Base-by-base conservation (phyloP, 1,140 invertebrate species). In the Alviniconcha marisindica region DNA sequence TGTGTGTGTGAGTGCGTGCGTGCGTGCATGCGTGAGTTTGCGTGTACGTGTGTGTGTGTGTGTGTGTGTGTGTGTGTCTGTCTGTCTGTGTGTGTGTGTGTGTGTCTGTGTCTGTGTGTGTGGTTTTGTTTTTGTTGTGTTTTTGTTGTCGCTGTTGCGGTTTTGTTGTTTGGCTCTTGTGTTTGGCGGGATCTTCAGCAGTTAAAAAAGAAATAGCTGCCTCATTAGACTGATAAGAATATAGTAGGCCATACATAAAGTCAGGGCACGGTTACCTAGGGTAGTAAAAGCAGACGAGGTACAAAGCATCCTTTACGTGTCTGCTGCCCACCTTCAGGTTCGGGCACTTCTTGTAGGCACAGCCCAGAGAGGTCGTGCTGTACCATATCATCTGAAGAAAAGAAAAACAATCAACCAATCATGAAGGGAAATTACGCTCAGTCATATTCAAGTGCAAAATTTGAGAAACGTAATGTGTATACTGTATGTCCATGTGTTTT, bases 201-300 rank as follows among this genome's bases (percentile, higher is more conserved):
- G 4, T 48, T 18, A 51, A 78, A 51, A 28, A 15, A 3, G 76
- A 7, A 48, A 51, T 48, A 24, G 42, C 31, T 33, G 3, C 42
- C 38, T 33, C n/a, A 60, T 24, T 21, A 24, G n/a, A 24, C 2
- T 21, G 24, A 38, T 21, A 5, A 18, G 54, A 36, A 31, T 24
- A 28, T 21, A 33, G 31, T 56, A n/a, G n/a, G n/a, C 14, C 24
- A 69, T 24, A 42, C 33, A 38, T 44, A 42, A 14, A 15, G 21
- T n/a, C 24, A 4, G 28, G 28, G 15, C 56, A 4, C 56, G n/a
- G 77, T 15, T 38, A 85, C 84, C 81, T 80, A 12, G 84, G 84
- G 38, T 83, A 85, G 77, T 85, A 85, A 69, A 66, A 85, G 69
- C 84, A 85, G 51, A 81, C 82, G 14, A 85, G 63, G 33, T 74